These are phyloP conservation scores for human (Homo sapiens) DNA, from an alignment of 2,113 vertebrate genomes.

Conservation along the genomic window DNA sequence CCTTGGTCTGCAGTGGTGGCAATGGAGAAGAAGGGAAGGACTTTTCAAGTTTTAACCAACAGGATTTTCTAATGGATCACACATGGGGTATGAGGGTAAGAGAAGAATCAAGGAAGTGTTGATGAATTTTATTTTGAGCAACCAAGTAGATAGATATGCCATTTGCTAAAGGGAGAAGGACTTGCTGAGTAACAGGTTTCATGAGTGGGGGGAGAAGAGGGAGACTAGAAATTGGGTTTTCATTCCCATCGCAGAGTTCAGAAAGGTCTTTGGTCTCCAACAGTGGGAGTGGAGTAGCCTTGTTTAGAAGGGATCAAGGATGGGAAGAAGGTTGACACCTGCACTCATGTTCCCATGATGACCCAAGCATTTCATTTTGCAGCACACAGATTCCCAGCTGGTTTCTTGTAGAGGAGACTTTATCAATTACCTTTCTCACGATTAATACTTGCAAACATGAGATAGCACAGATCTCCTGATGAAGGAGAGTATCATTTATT, in stretches of 20 bases:
- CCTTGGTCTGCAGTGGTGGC: background rate
- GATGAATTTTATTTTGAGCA: background rate
- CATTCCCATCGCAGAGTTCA: background rate
- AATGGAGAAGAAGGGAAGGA: background rate
- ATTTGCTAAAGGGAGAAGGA: background rate
- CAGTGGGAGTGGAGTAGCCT: background rate
- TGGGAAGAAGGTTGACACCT: conserved; percentile 46
- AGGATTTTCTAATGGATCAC: background rate
- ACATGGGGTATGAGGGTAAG: background rate
- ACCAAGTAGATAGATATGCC: background rate
- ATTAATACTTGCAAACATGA: conserved; percentile 79
- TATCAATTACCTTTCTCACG: conserved; percentile 72
- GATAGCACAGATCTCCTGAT: conserved; percentile 76
- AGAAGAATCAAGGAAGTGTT: background rate
- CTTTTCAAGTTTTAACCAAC: background rate
- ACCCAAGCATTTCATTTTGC: conserved; percentile 35
- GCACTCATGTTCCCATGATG: conserved; percentile 29
- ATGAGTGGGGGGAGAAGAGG: too few relatives aligned
- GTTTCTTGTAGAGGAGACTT: conserved; percentile 53
- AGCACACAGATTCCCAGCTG: conserved; percentile 63
- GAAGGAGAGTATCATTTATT: conserved; percentile 84
- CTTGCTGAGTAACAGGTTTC: background rate
- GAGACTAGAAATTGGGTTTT: background rate
- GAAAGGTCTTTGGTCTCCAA: background rate
- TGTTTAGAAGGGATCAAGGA: background rate